These are phyloP conservation scores for Chironomus tentans DNA, from an alignment of 2,888 invertebrate genomes.

Conservation along the genomic window DNA sequence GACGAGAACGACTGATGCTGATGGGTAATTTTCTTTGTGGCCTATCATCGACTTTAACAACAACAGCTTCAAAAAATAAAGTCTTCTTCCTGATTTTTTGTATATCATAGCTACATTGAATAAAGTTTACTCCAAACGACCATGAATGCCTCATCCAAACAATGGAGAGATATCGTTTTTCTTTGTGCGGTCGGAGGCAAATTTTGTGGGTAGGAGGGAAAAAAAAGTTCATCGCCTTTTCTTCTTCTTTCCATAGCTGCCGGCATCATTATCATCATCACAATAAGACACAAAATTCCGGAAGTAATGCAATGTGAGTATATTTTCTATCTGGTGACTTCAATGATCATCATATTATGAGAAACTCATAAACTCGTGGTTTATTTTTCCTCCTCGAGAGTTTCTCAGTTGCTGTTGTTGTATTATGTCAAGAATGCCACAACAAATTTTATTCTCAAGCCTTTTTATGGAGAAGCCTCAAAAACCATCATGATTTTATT, in stretches of 20 bases:
- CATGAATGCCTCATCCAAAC: not conserved
- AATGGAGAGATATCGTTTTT: not conserved
- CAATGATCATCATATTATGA: not conserved
- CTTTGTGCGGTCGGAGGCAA: not conserved
- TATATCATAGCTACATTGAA: too few relatives aligned
- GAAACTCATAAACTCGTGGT: not conserved
- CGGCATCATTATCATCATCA: not conserved
- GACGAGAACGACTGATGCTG: not conserved
- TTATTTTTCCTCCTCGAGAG: too few relatives aligned
- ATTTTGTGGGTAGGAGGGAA: not conserved
- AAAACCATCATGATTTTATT: conserved; percentile 16
- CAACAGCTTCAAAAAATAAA: not conserved
- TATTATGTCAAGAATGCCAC: not conserved
- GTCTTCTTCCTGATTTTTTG: too few relatives aligned
- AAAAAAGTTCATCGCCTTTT: not conserved
- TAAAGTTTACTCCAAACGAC: not conserved
- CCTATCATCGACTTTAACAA: not conserved
- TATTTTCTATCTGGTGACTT: too few relatives aligned
- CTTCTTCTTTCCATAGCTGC: not conserved
- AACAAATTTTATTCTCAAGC: not conserved
- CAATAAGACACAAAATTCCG: not conserved
- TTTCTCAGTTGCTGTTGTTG: not conserved
- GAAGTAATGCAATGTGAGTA: not conserved
- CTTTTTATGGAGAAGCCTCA: not conserved
- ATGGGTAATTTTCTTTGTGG: not conserved